phyloP scores from a whole-genome alignment of 2,797 vertebrate species.

The Dryobates pubescens region DNA sequence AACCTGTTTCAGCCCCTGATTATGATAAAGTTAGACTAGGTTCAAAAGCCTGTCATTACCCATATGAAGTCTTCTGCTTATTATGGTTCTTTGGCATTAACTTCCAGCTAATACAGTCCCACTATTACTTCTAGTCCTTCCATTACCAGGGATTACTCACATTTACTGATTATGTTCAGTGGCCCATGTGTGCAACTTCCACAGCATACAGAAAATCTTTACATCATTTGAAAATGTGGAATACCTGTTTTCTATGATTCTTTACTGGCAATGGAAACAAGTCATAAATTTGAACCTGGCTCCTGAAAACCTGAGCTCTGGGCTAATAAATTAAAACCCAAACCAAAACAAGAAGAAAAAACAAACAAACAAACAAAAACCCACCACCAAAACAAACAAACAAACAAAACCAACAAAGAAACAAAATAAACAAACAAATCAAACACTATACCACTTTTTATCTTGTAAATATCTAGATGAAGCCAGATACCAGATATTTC shows the following conservation, averaged over 20 bases:
- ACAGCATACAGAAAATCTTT: neutral
- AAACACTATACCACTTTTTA: neutral
- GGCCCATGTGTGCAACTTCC: neutral
- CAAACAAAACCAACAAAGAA: too few species aligned
- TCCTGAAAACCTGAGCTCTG: neutral
- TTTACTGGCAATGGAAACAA: neutral
- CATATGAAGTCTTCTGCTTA: neutral
- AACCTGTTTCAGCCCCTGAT: neutral
- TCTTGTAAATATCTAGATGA: constrained; percentile 18
- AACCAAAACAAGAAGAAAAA: too few species aligned
- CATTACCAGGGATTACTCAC: neutral
- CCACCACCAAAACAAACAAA: too few species aligned
- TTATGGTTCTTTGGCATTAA: neutral
- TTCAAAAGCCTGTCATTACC: neutral
- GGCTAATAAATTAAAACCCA: neutral
- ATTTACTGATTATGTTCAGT: neutral
- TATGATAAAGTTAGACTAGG: neutral
- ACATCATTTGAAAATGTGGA: neutral
- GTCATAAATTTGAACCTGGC: neutral
- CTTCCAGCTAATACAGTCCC: neutral
- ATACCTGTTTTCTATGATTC: neutral
- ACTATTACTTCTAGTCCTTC: neutral
- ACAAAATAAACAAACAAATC: too few species aligned
- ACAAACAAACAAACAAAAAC: too few species aligned
- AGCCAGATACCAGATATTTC: neutral